Conservation (phyloP, 2,797 vertebrate genomes). For the Okamejei kenojei region DNA sequence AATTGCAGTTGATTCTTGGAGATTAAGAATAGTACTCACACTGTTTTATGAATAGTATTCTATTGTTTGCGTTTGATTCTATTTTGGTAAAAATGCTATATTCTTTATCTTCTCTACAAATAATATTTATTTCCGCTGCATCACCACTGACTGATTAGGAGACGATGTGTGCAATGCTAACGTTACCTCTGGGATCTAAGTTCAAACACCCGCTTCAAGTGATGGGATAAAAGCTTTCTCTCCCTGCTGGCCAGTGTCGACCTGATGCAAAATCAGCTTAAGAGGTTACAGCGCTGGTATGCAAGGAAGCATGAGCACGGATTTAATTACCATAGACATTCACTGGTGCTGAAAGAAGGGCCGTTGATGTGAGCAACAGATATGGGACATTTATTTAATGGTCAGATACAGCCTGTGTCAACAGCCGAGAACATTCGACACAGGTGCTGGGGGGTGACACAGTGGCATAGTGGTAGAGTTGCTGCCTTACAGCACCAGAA, state of each 20-base stretch:
- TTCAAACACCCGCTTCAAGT: not conserved
- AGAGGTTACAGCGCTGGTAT: not conserved
- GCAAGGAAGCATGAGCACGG: not conserved
- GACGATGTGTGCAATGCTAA: not conserved
- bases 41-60: too few species aligned
- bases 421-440: not conserved
- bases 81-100: not conserved
- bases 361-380: not conserved
- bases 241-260: not conserved
- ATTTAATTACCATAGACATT: not conserved
- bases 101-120: not conserved
- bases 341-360: not conserved
- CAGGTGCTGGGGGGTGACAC: too few species aligned
- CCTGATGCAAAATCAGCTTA: not conserved
- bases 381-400: not conserved
- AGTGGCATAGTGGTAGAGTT: too few species aligned
- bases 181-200: conserved; percentile 18
- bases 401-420: not conserved
- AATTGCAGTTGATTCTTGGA: too few species aligned
- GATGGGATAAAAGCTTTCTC: not conserved
- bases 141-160: not conserved
- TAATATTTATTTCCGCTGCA: not conserved
- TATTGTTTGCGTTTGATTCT: not conserved
- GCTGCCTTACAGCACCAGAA: too few species aligned
- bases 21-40: too few species aligned